Evolutionary conservation across 2,888 invertebrate genomes (phyloP).

Genomic region (Euphydryas editha): DNA sequence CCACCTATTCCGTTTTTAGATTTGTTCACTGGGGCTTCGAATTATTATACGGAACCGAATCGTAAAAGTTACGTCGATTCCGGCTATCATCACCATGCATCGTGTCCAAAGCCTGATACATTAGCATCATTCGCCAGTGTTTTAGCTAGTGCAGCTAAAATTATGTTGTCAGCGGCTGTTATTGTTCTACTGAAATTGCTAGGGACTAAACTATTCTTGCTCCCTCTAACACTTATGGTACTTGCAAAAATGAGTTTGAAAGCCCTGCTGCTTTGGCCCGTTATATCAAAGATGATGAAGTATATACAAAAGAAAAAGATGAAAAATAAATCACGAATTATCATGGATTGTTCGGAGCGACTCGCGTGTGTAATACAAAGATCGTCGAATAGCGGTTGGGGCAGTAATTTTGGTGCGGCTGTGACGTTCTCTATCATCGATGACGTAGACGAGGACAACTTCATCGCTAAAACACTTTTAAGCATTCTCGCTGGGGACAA

Average conservation of each 20-base stretch:
- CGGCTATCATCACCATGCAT: conserved; percentile 55
- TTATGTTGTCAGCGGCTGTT: conserved; percentile 72
- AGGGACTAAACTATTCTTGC: conserved; percentile 69
- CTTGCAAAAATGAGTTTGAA: conserved; percentile 74
- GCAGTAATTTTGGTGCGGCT: conserved; percentile 70
- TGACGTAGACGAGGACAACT: conserved; percentile 69
- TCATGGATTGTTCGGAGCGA: conserved; percentile 71
- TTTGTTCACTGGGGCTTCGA: conserved; percentile 69
- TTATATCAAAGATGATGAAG: conserved; percentile 74
- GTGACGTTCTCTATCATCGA: conserved; percentile 72
- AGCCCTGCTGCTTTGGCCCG: conserved; percentile 73
- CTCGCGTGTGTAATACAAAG: conserved; percentile 72
- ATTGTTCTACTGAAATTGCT: conserved; percentile 72
- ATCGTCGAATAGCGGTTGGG: conserved; percentile 62
- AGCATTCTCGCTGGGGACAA: conserved; percentile 73
- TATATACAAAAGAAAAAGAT: conserved; percentile 76
- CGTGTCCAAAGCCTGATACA: conserved; percentile 69
- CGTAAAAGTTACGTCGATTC: conserved; percentile 70
- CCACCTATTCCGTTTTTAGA: conserved; percentile 67
- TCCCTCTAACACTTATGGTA: conserved; percentile 68
- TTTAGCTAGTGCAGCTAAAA: conserved; percentile 75
- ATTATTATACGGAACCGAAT: conserved; percentile 65
- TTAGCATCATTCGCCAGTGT: conserved; percentile 72
- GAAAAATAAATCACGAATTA: conserved; percentile 64
- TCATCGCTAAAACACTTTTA: conserved; percentile 69